Evolutionary conservation across 2,113 vertebrate species (phyloP).

Genomic region (Alexandromys fortis): DNA sequence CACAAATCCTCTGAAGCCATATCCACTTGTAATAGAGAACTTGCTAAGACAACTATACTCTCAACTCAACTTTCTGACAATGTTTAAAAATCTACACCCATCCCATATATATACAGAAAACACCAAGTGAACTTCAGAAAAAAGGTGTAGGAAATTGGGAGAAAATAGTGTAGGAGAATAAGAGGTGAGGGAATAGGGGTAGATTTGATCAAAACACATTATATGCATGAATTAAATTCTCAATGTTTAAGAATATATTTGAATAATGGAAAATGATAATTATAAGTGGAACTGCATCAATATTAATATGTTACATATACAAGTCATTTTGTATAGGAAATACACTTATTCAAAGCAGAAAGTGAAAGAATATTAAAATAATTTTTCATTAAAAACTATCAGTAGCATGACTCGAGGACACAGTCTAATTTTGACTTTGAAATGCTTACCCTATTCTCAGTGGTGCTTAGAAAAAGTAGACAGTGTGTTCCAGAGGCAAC

Average conservation of each 20-base stretch:
- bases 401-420: conserved; percentile 64
- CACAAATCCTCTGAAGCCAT: neutral
- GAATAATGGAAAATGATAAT: neutral
- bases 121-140: neutral
- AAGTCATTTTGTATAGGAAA: neutral
- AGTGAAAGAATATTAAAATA: neutral
- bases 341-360: neutral
- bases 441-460: conserved; percentile 72
- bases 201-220: neutral
- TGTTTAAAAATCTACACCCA: conserved; percentile 25
- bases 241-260: neutral
- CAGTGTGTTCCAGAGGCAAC: conserved; percentile 81
- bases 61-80: neutral
- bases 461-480: conserved; percentile 75
- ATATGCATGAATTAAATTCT: neutral
- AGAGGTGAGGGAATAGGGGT: neutral
- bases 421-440: conserved; percentile 80
- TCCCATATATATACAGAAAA: neutral
- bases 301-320: neutral
- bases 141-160: neutral
- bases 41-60: neutral
- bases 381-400: conserved; percentile 12
- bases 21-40: neutral
- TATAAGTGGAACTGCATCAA: neutral
- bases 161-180: neutral